These are phyloP conservation scores for Autographa gamma DNA, from an alignment of 2,888 invertebrate genomes.

Conservation along the genomic window DNA sequence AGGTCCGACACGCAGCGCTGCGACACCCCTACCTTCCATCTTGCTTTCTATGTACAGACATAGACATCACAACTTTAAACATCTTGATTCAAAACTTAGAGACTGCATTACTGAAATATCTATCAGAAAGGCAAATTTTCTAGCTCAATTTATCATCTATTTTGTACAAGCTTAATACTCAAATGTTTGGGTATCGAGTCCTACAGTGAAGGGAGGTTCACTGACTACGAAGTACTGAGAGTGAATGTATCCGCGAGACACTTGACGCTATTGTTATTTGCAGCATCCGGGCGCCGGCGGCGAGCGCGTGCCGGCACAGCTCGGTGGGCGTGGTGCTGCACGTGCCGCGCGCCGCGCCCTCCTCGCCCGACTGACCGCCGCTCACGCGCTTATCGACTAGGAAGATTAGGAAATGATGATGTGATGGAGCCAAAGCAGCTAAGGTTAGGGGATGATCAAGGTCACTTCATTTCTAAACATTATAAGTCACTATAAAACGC, in stretches of 20 bases:
- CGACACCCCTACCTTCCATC: conserved; percentile 49
- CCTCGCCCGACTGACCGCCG: conserved; percentile 23
- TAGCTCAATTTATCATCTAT: conserved; percentile 76
- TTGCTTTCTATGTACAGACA: conserved; percentile 56
- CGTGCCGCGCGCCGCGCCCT: conserved; percentile 6
- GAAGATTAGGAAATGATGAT: conserved; percentile 71
- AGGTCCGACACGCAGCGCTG: conserved; percentile 15
- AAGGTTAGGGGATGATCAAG: conserved; percentile 86
- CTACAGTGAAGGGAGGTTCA: conserved; percentile 63
- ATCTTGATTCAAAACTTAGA: conserved; percentile 63
- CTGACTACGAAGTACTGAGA: conserved; percentile 55
- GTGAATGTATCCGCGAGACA: conserved; percentile 35
- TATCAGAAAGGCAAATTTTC: conserved; percentile 77
- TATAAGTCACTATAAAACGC: conserved; percentile 81
- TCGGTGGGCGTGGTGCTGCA: conserved; percentile 21
- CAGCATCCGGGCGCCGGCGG: conserved; percentile 18
- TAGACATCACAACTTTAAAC: conserved; percentile 57
- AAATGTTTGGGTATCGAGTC: conserved; percentile 63
- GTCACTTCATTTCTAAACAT: conserved; percentile 87
- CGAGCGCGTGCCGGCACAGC: conserved; percentile 22
- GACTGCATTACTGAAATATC: conserved; percentile 71
- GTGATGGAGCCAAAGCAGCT: conserved; percentile 83
- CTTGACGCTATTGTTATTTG: conserved; percentile 47
- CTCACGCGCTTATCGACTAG: conserved; percentile 57
- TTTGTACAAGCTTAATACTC: conserved; percentile 79